Base-by-base conservation (phyloP, 2,113 vertebrate species). In the Todiramphus chloris region DNA sequence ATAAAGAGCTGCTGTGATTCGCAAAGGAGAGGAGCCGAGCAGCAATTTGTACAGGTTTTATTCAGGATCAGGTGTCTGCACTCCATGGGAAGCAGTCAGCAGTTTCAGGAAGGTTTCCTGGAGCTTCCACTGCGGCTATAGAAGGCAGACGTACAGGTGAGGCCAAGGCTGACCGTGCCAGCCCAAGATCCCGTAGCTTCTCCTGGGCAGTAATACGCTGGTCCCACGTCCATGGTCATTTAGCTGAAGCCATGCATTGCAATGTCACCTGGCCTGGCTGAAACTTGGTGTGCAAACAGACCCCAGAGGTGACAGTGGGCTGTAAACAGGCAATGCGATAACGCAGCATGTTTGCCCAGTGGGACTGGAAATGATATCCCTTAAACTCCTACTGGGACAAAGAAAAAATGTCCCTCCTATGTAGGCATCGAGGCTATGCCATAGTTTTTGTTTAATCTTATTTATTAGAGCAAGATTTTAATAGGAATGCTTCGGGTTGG, bases 1-100 rank as follows among this genome's bases (percentile, higher is more conserved):
- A 83, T 83, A 87, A 88, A 86, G 75, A 94, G 14, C 63, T 70
- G 37, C 82, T 92, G 90, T 90, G 79, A 79, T 88, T 91, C 87
- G 56, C 56, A 58, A 87, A 70, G 89, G 53, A 64, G 41, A 56
- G 78, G 72, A 90, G 28, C 33, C 7, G 3, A 83, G 72, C 78
- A 51, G 82, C 39, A 27, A 51, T 90, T 77, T 90, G 64, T 68
- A 67, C 77, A 41, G 69, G 14, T 7, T 75, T 93, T 67, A 35
- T 35, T 83, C 12, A 31, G 55, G 68, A 77, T 95, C 53, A 8
- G 44, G 30, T 83, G 30, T 48, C 68, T 37, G 13, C 35, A 7
- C 41, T 59, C 58, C 9, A 0, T 5, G 20, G 50, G 53, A 83
- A 74, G 46, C 33, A n/a, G 20, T 33, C 18, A 46, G 68, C 31